A percentile compares a stretch with the other conserved stretches of the same genome.
phyloP scores from a whole-genome alignment of 2,797 vertebrate species.

The Balearica regulorum region DNA sequence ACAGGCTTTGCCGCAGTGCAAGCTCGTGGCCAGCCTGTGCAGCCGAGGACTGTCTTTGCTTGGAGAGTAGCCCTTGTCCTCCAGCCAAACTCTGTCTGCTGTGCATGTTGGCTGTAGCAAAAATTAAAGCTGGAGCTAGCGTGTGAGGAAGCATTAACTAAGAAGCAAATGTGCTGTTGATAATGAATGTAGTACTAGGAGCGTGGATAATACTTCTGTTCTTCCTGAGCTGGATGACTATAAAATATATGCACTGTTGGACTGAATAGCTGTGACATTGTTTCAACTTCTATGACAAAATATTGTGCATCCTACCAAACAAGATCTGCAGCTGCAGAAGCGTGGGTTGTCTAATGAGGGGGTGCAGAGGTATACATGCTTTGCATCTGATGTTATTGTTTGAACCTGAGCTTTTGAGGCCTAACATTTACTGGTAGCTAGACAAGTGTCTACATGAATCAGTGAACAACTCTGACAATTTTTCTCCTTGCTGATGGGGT shows the following conservation, averaged over 20 bases:
- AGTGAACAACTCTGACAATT: neutral
- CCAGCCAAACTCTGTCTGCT: neutral
- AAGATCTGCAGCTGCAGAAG: neutral
- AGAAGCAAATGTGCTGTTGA: neutral
- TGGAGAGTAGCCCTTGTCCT: neutral
- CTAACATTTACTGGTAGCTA: neutral
- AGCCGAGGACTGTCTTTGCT: neutral
- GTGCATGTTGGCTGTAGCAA: neutral
- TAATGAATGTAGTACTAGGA: neutral
- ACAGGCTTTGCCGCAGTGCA: neutral
- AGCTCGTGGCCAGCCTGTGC: fast-evolving
- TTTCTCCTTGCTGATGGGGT: neutral
- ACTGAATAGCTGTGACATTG: fast-evolving
- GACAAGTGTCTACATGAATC: neutral
- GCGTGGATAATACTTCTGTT: neutral
- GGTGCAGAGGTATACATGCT: neutral
- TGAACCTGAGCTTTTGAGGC: neutral
- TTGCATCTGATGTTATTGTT: neutral
- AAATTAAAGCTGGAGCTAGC: neutral
- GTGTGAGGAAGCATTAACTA: neutral
- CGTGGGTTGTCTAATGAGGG: neutral
- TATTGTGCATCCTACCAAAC: neutral
- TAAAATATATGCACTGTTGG: neutral
- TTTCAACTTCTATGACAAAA: neutral
- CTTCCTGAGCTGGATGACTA: neutral